These are phyloP conservation scores for Dichetophora obliterata DNA, from an alignment of 2,888 invertebrate genomes.

Conservation along the genomic window DNA sequence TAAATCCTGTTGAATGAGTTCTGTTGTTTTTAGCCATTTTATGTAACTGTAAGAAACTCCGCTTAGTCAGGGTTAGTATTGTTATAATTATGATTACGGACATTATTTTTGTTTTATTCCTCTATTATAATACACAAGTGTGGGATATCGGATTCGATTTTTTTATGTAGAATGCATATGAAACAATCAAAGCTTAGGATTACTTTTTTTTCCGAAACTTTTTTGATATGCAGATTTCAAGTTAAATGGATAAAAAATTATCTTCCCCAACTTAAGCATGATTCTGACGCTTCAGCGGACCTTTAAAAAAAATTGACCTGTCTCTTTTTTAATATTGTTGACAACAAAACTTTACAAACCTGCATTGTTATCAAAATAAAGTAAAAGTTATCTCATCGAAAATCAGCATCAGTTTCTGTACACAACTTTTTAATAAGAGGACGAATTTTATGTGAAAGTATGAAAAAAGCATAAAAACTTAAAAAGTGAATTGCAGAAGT, in stretches of 20 bases:
- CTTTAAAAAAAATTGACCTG: too few species aligned
- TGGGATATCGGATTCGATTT: neutral
- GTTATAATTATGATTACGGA: slow-evolving; percentile 4
- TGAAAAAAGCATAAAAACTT: neutral
- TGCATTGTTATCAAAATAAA: too few species aligned
- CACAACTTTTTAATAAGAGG: neutral
- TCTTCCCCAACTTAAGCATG: too few species aligned
- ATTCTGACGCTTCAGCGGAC: too few species aligned
- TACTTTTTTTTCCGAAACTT: too few species aligned
- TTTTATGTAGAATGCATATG: neutral
- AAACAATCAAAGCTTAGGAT: too few species aligned
- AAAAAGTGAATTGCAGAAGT: slow-evolving; percentile 17
- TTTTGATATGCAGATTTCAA: too few species aligned
- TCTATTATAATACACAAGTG: neutral
- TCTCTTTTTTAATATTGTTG: too few species aligned
- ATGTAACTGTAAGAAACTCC: neutral
- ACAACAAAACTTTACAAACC: too few species aligned
- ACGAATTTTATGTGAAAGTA: neutral
- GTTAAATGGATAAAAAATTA: too few species aligned
- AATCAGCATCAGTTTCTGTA: neutral
- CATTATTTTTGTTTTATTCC: neutral
- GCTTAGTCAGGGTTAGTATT: neutral
- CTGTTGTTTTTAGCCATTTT: neutral
- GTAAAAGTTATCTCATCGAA: too few species aligned
- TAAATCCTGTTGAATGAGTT: neutral